These are phyloP conservation scores for Alosa alosa DNA, from an alignment of 2,113 vertebrate species.

Conservation along the genomic window DNA sequence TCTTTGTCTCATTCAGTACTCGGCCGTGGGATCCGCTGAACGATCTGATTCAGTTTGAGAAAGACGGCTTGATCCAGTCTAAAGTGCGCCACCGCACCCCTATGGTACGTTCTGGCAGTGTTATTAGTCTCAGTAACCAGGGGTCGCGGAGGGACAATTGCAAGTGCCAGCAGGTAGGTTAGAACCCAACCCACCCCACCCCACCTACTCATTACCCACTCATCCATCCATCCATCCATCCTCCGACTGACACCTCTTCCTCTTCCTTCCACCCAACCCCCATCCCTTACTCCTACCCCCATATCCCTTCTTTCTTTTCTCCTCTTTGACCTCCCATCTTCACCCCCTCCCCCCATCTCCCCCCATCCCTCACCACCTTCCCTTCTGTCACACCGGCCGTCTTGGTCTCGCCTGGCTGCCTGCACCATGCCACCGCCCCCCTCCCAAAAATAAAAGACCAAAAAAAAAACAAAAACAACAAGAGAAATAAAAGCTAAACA, in stretches of 20 bases:
- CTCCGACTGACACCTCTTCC: background rate
- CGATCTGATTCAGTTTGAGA: conserved; percentile 97
- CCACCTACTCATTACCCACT: conserved; percentile 24
- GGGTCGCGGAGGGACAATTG: conserved; percentile 76
- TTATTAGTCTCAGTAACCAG: conserved; percentile 85
- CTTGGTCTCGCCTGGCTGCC: conserved; percentile 25
- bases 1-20: conserved; percentile 71
- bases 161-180: conserved; percentile 67
- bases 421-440: conserved; percentile 34
- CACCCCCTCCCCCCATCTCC: conserved; percentile 30
- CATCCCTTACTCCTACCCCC: background rate
- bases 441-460: background rate
- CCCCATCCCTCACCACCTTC: conserved; percentile 19
- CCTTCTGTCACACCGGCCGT: conserved; percentile 26
- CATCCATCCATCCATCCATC: conserved; percentile 2
- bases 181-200: conserved; percentile 22
- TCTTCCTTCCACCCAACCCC: background rate
- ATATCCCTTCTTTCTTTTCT: conserved; percentile 7
- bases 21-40: conserved; percentile 97
- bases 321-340: conserved; percentile 40
- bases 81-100: conserved; percentile 96
- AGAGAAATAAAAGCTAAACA: background rate
- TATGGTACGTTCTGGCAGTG: conserved; percentile 89
- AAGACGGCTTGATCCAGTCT: conserved; percentile 93
- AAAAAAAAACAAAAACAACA: no score